Conservation (phyloP, 53 echinoderm and acorn worm species). For the Luidia sarsii region DNA sequence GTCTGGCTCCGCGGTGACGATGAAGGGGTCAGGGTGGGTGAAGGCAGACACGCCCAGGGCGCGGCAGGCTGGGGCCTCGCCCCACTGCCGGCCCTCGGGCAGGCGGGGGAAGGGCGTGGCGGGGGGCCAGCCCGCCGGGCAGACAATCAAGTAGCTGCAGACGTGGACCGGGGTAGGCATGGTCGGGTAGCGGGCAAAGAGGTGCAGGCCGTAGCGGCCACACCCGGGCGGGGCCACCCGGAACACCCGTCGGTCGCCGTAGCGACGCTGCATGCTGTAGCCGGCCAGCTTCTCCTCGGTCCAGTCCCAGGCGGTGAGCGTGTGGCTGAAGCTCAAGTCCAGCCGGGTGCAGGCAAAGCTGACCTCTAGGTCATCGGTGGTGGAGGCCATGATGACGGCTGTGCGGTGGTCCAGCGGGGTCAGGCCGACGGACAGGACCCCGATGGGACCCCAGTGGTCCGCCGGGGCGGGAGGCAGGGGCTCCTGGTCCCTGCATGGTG, state of each 20-base stretch:
- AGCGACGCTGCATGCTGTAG: constrained; percentile 69
- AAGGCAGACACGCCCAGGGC: constrained; percentile 60
- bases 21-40: constrained; percentile 76
- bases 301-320: constrained; percentile 62
- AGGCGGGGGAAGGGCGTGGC: constrained; percentile 62
- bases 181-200: constrained; percentile 67
- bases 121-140: constrained; percentile 28
- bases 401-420: constrained; percentile 72
- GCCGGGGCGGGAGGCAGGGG: constrained; percentile 76
- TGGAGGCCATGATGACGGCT: constrained; percentile 69
- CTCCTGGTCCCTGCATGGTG: constrained; percentile 65
- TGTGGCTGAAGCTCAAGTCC: constrained; percentile 60
- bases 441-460: constrained; percentile 93
- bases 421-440: constrained; percentile 78
- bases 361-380: constrained; percentile 56
- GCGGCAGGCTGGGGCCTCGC: constrained; percentile 44
- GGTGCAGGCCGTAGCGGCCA: constrained; percentile 85
- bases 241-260: constrained; percentile 65
- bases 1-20: constrained; percentile 51
- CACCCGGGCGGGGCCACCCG: constrained; percentile 61
- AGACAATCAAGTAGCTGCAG: constrained; percentile 90
- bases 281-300: constrained; percentile 30
- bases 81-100: constrained; percentile 50
- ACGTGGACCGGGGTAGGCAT: constrained; percentile 64
- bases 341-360: constrained; percentile 57